A percentile compares a stretch with the other conserved stretches of the same genome.
These are phyloP conservation scores for Cettia cetti DNA, from an alignment of 2,113 vertebrate species.

Conservation along the genomic window DNA sequence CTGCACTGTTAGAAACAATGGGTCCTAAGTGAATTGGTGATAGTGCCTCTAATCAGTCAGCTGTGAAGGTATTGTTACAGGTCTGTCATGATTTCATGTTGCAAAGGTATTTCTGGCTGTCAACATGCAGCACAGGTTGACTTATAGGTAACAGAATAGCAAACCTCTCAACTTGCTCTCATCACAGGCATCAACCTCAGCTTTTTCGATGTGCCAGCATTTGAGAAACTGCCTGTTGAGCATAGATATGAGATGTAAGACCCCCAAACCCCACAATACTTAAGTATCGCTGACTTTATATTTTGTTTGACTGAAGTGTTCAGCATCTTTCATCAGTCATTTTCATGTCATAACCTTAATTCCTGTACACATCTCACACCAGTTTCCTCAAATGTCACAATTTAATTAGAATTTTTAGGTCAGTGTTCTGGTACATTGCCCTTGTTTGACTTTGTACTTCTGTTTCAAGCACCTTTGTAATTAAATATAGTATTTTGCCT, in stretches of 20 bases:
- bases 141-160: not conserved
- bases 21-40: not conserved
- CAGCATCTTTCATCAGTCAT: not conserved
- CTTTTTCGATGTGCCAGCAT: not conserved
- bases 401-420: not conserved
- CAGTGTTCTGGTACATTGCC: not conserved
- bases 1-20: not conserved
- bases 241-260: accelerated
- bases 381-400: not conserved
- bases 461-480: conserved; percentile 31
- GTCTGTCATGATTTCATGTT: not conserved
- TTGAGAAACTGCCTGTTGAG: not conserved
- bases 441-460: conserved; percentile 1
- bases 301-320: not conserved
- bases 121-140: not conserved
- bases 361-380: not conserved
- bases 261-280: not conserved
- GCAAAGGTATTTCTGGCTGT: not conserved
- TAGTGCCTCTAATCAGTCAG: not conserved
- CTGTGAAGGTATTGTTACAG: not conserved
- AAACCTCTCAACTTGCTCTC: not conserved
- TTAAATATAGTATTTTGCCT: not conserved
- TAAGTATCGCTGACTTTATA: not conserved
- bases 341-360: not conserved
- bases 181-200: not conserved